phyloP scores from a whole-genome alignment of 2,113 vertebrate species.

The Gnathochromis pfefferi region DNA sequence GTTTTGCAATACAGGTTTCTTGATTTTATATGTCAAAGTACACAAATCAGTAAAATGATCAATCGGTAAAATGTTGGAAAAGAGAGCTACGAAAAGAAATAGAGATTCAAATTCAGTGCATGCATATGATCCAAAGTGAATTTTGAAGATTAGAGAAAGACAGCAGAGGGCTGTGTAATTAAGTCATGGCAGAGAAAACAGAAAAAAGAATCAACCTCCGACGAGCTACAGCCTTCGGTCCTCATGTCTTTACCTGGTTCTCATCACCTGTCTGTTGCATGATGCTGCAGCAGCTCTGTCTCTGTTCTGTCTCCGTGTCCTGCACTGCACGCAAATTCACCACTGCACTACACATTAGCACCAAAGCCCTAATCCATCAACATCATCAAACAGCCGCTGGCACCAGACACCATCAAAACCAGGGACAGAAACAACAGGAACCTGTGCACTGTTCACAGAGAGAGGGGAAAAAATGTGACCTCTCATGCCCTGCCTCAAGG shows the following conservation, averaged over 20 bases:
- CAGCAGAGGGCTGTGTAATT: background rate
- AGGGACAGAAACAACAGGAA: constrained; percentile 10
- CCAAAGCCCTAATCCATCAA: constrained; percentile 50
- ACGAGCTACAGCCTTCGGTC: background rate
- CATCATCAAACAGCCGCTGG: constrained; percentile 47
- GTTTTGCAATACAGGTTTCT: background rate
- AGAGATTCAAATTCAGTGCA: background rate
- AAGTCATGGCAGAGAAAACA: background rate
- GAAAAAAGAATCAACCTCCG: background rate
- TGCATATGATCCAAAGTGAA: background rate
- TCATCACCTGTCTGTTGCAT: constrained; percentile 46
- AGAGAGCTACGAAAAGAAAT: background rate
- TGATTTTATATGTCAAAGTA: background rate
- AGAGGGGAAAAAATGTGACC: background rate
- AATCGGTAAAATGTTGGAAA: background rate
- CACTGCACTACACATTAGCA: constrained; percentile 42
- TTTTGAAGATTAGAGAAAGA: background rate
- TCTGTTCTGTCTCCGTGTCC: constrained; percentile 28
- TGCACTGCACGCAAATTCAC: background rate
- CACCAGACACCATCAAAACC: constrained; percentile 26
- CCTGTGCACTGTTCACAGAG: background rate
- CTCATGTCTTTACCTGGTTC: constrained; percentile 44
- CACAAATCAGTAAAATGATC: background rate
- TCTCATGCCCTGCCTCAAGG: background rate
- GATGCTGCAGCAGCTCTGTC: constrained; percentile 22